Conservation (phyloP, 1,140 invertebrate species). For the Meloidogyne exigua region DNA sequence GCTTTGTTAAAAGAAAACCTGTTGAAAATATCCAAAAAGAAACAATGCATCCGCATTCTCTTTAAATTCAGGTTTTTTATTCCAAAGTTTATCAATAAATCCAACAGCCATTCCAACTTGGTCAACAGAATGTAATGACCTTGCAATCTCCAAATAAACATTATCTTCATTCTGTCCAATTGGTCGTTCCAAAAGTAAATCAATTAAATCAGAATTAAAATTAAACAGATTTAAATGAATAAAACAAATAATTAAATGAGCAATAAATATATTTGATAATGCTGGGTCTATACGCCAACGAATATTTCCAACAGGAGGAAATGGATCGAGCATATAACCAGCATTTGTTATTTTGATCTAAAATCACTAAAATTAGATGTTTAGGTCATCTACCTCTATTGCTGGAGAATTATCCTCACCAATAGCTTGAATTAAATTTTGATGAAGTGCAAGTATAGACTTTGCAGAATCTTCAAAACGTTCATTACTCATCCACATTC, state of each 20-base stretch:
- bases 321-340: conserved; percentile 45
- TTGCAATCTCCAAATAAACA: conserved; percentile 43
- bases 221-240: conserved; percentile 33
- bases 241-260: conserved; percentile 39
- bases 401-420: conserved; percentile 19
- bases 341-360: conserved; percentile 41
- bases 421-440: conserved; percentile 37
- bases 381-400: conserved; percentile 31
- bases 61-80: conserved; percentile 26
- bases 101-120: conserved; percentile 15
- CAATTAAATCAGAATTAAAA: conserved; percentile 40
- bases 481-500: conserved; percentile 44
- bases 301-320: conserved; percentile 27
- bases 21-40: conserved; percentile 43
- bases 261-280: conserved; percentile 43
- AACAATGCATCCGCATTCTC: conserved; percentile 41
- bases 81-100: conserved; percentile 30
- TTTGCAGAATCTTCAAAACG: conserved; percentile 48
- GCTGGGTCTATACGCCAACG: conserved; percentile 30
- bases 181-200: conserved; percentile 36
- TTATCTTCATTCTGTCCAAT: conserved; percentile 43
- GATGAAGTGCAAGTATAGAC: conserved; percentile 51
- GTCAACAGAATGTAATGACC: conserved; percentile 35
- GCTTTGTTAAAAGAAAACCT: conserved; percentile 31
- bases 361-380: not conserved